Conservation (phyloP, 2,888 invertebrate genomes). For the Terebella lapidaria region DNA sequence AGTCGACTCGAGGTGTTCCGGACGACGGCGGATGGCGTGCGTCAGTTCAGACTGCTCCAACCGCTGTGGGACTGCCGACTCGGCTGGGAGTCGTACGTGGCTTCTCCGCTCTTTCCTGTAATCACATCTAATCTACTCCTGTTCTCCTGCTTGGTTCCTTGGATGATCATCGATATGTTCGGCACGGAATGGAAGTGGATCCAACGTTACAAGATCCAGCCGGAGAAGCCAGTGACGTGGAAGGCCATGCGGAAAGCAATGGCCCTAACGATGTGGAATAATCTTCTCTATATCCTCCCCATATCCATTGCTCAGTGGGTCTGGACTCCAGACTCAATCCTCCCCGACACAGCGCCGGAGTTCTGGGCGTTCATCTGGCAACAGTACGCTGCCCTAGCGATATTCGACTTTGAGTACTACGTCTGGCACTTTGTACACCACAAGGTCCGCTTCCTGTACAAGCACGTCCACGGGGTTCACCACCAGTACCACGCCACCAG, state of each 20-base stretch:
- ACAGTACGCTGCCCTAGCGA: constrained; percentile 43
- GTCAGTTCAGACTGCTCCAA: constrained; percentile 37
- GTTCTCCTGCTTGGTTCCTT: constrained; percentile 51
- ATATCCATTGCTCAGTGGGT: constrained; percentile 54
- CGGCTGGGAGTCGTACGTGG: constrained; percentile 47
- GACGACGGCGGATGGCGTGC: too few species aligned
- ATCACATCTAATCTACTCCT: constrained; percentile 52
- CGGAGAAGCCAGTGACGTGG: constrained; percentile 40
- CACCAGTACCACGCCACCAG: constrained; percentile 55
- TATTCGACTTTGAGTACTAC: constrained; percentile 55
- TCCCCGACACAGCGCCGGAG: constrained; percentile 52
- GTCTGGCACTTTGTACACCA: constrained; percentile 54
- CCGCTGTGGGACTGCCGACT: constrained; percentile 50
- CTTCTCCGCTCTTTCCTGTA: constrained; percentile 56
- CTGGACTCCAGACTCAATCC: constrained; percentile 51
- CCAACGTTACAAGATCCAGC: constrained; percentile 47
- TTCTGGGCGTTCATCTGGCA: constrained; percentile 50
- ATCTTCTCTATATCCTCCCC: constrained; percentile 52
- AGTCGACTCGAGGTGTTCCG: too few species aligned
- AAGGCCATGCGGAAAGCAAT: constrained; percentile 38
- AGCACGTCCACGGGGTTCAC: constrained; percentile 54
- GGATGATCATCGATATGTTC: constrained; percentile 52
- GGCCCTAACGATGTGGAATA: constrained; percentile 46
- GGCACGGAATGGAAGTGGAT: constrained; percentile 47
- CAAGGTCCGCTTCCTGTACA: constrained; percentile 53